A percentile compares a stretch with the other conserved stretches of the same genome.
Conservation (phyloP, 2,888 invertebrate species). For the Plebejus argus region DNA sequence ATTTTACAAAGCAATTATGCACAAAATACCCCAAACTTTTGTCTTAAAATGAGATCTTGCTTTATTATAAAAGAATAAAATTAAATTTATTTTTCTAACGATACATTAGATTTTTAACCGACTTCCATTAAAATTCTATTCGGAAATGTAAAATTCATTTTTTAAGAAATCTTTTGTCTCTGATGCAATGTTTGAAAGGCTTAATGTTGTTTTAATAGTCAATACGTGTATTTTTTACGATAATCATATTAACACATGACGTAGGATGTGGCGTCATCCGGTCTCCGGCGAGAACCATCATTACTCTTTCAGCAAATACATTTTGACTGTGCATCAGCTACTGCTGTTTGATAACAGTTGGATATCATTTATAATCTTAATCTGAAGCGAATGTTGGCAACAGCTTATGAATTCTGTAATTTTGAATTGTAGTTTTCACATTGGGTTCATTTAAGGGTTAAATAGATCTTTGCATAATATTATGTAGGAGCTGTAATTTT, state of each 20-base stretch:
- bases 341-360: constrained; percentile 31
- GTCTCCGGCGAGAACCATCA: constrained; percentile 64
- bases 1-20: constrained; percentile 11
- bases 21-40: neutral
- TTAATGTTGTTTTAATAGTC: constrained; percentile 29
- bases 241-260: constrained; percentile 54
- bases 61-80: neutral
- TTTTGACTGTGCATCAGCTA: constrained; percentile 68
- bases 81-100: neutral
- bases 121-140: neutral
- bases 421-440: neutral
- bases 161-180: neutral
- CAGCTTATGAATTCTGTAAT: neutral
- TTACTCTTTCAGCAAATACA: constrained; percentile 78
- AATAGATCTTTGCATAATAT: neutral
- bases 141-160: neutral
- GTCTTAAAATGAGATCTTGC: neutral
- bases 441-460: neutral
- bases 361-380: constrained; percentile 19
- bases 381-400: neutral
- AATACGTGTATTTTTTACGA: constrained; percentile 38
- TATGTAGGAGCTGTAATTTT: neutral
- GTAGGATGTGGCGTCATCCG: constrained; percentile 67
- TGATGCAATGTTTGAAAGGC: neutral
- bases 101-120: neutral